Evolutionary conservation across 2,797 vertebrate species (phyloP), one percentile per base, ranked within the genome.

Genomic region (Scomberomorus guttatus): DNA sequence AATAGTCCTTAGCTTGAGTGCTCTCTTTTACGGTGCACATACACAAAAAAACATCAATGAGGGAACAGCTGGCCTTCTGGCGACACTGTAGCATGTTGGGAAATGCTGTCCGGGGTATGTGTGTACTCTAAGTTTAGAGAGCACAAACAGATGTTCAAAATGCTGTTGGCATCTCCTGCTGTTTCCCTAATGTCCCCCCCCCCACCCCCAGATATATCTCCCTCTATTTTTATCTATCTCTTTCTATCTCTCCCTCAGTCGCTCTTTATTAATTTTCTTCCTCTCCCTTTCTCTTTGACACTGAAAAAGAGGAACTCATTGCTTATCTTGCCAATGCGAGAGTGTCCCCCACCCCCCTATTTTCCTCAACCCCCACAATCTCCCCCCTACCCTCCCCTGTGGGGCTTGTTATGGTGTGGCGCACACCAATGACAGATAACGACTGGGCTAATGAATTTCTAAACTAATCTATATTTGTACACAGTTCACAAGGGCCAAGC

Each of bases 381-480:
- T 34, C 84, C 75, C 68, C 22, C 61, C 34, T 3, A 6, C 37
- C 2, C 14, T 65, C 50, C 52, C 67, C 71, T 71, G 14, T 4
- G 66, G 90, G 91, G 86, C 88, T 90, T 91, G 92, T 94, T 95
- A 93, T 84, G 84, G 85, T 86, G 77, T 87, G 81, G 80, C 75
- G 52, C 80, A 80, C 72, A 69, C 82, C 90, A 91, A 88, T 92
- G 88, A 89, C 89, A 93, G 93, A 94, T 95, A 93, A 93, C 89
- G 87, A 93, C 88, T 79, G 67, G 76, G 85, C 92, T 93, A 91
- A 94, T 93, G 92, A 94, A 94, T 94, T 94, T 94, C 90, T 91
- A 89, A 94, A 90, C 89, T 90, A 94, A 95, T 94, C 92, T 94
- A 92, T 94, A 94, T 92, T 92, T 89, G 87, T 87, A 85, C 84